Evolutionary conservation across 2,113 vertebrate species (phyloP), one percentile per base, ranked within the genome.

Genomic region (Rhombomys opimus): DNA sequence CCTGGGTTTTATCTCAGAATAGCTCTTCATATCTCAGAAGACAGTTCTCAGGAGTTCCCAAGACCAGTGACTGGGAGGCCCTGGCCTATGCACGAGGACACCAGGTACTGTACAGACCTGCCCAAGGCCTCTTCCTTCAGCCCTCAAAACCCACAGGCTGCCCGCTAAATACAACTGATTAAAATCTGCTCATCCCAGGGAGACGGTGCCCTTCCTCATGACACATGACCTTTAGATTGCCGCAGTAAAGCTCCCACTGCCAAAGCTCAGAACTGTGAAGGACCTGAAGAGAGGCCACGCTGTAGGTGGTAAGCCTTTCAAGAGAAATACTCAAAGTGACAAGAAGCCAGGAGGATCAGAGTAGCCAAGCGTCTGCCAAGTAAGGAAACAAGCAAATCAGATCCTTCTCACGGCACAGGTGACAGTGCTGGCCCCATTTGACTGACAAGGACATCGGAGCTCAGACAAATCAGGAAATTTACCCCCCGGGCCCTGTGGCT

Each of bases 361-460:
- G 32, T 8, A 61, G 25, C 46, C 38, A 63, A 72, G 41, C 0
- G n/a, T 50, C 50, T 12, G 35, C 17, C 61, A 15, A 4, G 0
- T 5, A 18, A 13, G 84, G 54, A 68, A 5, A 2, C 9, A 7
- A 0, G 22, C 3, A 59, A 57, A 27, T 46, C 23, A 38, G 38
- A 15, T 17, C 2, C 11, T 35, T 70, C 78, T 52, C 0, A 4
- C 23, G 70, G 23, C 30, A 12, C 0, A 4, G 13, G 32, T 3
- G 32, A 38, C 13, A 38, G 52, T 27, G 12, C 57, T n/a, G 68
- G 27, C 46, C 9, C 14, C 18, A 15, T 35, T 87, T 59, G 87
- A 30, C 1, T 65, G 50, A 80, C 15, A 22, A 67, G 59, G 38
- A 46, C 50, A 23, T 73, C 0, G 1, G 73, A 30, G 52, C 14